Percentiles rank a stretch among this genome's conserved stretches.
These are phyloP conservation scores for Conus ventricosus DNA, from an alignment of 1,140 invertebrate species.

Conservation along the genomic window DNA sequence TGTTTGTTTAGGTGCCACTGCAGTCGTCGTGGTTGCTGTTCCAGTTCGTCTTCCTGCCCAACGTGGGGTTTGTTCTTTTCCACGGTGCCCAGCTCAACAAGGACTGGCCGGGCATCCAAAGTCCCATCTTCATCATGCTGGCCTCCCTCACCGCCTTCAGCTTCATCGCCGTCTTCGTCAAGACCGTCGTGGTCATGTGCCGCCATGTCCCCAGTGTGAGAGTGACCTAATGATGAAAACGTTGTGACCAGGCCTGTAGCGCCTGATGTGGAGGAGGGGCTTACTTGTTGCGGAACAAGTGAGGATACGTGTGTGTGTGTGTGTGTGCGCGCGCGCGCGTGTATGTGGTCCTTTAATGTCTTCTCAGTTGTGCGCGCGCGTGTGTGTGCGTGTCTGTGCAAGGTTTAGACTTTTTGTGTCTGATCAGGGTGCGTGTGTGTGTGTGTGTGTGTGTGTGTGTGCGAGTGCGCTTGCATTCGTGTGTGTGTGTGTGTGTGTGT, in stretches of 20 bases:
- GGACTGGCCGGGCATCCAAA: neutral
- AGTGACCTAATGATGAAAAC: neutral
- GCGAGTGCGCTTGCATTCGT: too few species aligned
- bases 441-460: too few species aligned
- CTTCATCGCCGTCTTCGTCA: conserved; percentile 19
- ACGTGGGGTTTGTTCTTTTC: neutral
- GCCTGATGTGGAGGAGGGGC: neutral
- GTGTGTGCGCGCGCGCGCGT: too few species aligned
- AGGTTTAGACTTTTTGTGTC: too few species aligned
- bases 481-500: too few species aligned
- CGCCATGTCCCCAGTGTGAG: neutral
- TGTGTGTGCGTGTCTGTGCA: too few species aligned
- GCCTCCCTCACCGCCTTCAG: neutral
- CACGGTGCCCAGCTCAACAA: neutral
- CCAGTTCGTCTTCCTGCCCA: conserved; percentile 14
- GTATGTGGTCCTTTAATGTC: too few species aligned
- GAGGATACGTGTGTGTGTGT: too few species aligned
- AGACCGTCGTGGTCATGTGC: neutral
- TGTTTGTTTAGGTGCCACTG: too few species aligned
- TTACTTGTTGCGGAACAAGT: neutral
- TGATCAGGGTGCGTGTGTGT: too few species aligned
- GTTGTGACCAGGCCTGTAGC: neutral
- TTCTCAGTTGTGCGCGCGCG: too few species aligned
- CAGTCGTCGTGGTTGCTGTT: neutral
- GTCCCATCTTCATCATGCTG: neutral